These are phyloP conservation scores for Corythornis vintsioides DNA, from an alignment of 2,113 vertebrate genomes.

Conservation along the genomic window DNA sequence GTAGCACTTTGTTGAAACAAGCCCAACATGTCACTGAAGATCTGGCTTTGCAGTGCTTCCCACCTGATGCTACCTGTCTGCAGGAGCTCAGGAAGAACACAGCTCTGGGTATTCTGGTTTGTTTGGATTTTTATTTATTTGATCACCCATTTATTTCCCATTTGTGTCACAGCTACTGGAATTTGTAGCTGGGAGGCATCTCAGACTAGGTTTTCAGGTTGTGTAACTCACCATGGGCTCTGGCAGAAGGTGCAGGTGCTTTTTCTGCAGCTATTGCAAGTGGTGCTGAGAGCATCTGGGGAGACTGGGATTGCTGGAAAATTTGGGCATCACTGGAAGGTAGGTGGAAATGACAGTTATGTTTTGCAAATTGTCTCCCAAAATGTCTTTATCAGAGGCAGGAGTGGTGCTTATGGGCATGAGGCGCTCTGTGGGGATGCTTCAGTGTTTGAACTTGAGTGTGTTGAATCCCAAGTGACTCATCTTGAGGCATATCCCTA, in stretches of 20 bases:
- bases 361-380: not conserved
- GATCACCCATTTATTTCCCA: not conserved
- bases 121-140: not conserved
- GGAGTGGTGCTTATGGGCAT: accelerated
- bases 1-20: not conserved
- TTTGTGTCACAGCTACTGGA: not conserved
- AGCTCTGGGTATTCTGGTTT: not conserved
- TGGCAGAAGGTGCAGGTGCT: not conserved
- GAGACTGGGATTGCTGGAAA: not conserved
- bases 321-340: not conserved
- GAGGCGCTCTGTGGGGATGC: not conserved
- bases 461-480: not conserved
- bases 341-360: not conserved
- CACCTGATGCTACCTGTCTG: not conserved
- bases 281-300: not conserved
- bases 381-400: not conserved
- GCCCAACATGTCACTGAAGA: not conserved
- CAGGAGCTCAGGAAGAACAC: accelerated
- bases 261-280: not conserved
- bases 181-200: accelerated
- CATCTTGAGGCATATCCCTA: not conserved
- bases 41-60: not conserved
- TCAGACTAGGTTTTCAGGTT: not conserved
- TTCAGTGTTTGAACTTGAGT: not conserved
- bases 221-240: accelerated